These are phyloP conservation scores for Crotalus horridus DNA, from an alignment of 2,113 vertebrate species.

Conservation along the genomic window DNA sequence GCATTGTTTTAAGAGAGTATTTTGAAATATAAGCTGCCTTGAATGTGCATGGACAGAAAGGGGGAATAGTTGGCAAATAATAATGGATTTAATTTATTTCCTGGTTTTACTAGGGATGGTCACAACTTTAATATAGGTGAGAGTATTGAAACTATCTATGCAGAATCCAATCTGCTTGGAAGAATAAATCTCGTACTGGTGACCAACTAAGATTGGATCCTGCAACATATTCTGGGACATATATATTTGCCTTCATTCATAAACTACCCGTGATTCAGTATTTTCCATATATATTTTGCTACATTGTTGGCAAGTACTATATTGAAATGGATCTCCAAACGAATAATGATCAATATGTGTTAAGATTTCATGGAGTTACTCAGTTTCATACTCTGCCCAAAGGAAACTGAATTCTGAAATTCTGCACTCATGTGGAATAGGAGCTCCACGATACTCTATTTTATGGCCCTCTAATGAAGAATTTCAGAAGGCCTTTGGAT, in stretches of 20 bases:
- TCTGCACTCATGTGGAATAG: not conserved
- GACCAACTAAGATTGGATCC: no score
- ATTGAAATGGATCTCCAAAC: not conserved
- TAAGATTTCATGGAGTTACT: not conserved
- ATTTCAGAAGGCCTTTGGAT: not conserved
- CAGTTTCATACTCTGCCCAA: not conserved
- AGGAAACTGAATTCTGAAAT: not conserved
- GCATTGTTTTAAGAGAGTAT: not conserved
- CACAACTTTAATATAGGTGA: not conserved
- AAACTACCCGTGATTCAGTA: not conserved
- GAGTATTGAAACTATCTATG: not conserved
- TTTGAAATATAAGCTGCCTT: not conserved
- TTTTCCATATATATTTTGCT: not conserved
- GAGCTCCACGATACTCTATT: not conserved
- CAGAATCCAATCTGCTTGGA: no score
- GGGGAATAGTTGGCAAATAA: not conserved
- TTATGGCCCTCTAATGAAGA: not conserved
- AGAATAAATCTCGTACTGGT: no score
- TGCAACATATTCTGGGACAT: no score
- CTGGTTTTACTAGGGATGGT: not conserved
- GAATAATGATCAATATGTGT: not conserved
- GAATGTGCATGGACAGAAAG: not conserved
- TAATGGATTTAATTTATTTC: not conserved
- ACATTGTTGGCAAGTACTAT: not conserved
- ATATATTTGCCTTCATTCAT: no score